Base-by-base conservation (phyloP, 2,797 vertebrate genomes). In the Nyctalus aviator region DNA sequence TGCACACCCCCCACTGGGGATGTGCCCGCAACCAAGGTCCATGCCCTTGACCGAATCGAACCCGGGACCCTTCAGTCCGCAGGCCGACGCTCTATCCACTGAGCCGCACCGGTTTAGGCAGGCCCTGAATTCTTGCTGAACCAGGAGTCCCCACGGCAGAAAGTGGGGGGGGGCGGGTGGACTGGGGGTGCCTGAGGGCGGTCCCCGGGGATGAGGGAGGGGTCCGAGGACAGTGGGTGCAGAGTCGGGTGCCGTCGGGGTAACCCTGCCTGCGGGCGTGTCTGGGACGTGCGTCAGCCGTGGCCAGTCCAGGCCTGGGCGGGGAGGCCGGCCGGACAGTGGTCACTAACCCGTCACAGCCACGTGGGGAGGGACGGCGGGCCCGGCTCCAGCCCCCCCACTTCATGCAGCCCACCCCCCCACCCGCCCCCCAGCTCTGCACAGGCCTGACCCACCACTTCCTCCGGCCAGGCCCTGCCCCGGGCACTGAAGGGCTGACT, bases 181-280 rank as follows among this genome's bases (percentile, higher is more conserved):
- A 10, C 44, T 44, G 8, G 44, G 44, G 44, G 44, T 44, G 44
- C 27, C 0, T n/a, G 37, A 17, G 64, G 68, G 10, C 48, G 8
- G 37, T 10, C 27, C 12, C 46, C 44, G 44, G 5, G 37, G 6
- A 37, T 4, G 27, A 35, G 25, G 18, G 53, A 18, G 37, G 23
- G 41, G 11, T 32, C 76, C 35, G 37, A 77, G 50, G 64, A 71
- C 14, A 1, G 44, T 44, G 44, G 64, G 57, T 62, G 25, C 37
- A 8, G 13, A 57, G 48, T 62, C 14, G 3, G 0, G 0, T 13
- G 32, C 9, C 10, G 4, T 5, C 2, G 25, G 57, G 0, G 82
- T 75, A 73, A 41, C 25, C 50, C 30, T 37, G 3, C 50, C 23
- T 75, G 1, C 1, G 0, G 23, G 15, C 23, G 8, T 5, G 15